These are phyloP conservation scores for Cyaniris semiargus DNA, from an alignment of 2,888 invertebrate species.

Conservation along the genomic window DNA sequence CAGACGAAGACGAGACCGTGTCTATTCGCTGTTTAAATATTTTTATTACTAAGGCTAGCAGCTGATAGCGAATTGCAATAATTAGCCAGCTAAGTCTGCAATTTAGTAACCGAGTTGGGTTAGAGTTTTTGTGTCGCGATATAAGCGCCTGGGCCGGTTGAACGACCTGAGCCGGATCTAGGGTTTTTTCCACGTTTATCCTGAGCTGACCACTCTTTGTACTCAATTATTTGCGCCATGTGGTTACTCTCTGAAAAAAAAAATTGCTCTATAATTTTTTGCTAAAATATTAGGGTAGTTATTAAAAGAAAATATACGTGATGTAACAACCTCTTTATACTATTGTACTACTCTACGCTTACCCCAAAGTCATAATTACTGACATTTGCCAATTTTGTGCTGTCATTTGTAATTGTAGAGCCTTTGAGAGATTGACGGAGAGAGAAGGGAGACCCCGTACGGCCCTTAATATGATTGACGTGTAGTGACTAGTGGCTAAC, in stretches of 20 bases:
- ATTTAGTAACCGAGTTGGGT: neutral
- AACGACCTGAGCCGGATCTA: conserved; percentile 20
- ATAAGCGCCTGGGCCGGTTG: neutral
- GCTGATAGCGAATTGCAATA: neutral
- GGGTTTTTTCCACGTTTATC: no score
- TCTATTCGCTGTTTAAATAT: neutral
- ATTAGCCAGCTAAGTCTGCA: neutral
- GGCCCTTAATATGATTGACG: no score
- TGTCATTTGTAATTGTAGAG: neutral
- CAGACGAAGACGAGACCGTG: no score
- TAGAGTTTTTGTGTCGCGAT: neutral
- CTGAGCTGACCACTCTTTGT: neutral
- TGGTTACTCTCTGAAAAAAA: neutral
- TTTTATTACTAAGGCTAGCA: neutral
- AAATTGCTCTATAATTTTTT: neutral
- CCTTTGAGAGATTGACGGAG: neutral
- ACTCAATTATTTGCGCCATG: neutral
- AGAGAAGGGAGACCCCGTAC: neutral
- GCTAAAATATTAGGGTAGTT: no score
- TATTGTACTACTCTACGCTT: no score
- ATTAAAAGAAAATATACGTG: no score
- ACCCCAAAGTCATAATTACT: no score
- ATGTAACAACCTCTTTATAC: no score
- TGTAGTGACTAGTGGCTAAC: no score
- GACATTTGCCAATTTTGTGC: no score